Conservation (phyloP, 1,140 invertebrate genomes). For the Lucilia cuprina region DNA sequence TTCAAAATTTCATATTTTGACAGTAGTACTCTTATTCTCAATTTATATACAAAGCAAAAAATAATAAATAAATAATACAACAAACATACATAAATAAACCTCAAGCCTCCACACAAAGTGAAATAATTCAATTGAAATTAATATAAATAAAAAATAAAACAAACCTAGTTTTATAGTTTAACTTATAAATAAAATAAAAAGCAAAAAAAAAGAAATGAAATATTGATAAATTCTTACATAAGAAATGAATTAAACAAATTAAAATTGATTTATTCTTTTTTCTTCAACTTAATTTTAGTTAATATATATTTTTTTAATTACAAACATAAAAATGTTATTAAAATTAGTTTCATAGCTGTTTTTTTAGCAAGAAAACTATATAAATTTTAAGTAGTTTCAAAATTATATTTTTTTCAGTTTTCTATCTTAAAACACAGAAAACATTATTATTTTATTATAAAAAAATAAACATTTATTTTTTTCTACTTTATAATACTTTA, state of each 20-base stretch:
- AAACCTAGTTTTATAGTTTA: slow-evolving; percentile 24
- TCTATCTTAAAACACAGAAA: neutral
- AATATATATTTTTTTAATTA: neutral
- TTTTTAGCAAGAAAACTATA: neutral
- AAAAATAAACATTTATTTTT: slow-evolving; percentile 10
- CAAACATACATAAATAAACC: slow-evolving; percentile 14
- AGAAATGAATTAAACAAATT: neutral
- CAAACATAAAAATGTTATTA: slow-evolving; percentile 11
- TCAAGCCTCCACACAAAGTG: slow-evolving; percentile 27
- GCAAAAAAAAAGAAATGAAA: neutral
- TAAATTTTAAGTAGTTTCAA: slow-evolving; percentile 21
- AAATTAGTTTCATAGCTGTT: slow-evolving; percentile 24
- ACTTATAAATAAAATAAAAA: slow-evolving; percentile 8
- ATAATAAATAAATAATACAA: neutral
- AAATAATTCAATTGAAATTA: neutral
- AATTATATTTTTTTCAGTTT: slow-evolving; percentile 9
- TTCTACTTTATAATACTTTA: slow-evolving; percentile 18
- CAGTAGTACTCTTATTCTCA: slow-evolving; percentile 29
- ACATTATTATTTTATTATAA: slow-evolving; percentile 3
- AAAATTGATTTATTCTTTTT: neutral
- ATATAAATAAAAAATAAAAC: neutral
- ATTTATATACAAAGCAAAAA: slow-evolving; percentile 24
- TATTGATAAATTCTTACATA: neutral
- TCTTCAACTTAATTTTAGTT: neutral
- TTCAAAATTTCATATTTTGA: slow-evolving; percentile 1